phyloP scores from a whole-genome alignment of 2,797 vertebrate species.

The Lutra lutra region DNA sequence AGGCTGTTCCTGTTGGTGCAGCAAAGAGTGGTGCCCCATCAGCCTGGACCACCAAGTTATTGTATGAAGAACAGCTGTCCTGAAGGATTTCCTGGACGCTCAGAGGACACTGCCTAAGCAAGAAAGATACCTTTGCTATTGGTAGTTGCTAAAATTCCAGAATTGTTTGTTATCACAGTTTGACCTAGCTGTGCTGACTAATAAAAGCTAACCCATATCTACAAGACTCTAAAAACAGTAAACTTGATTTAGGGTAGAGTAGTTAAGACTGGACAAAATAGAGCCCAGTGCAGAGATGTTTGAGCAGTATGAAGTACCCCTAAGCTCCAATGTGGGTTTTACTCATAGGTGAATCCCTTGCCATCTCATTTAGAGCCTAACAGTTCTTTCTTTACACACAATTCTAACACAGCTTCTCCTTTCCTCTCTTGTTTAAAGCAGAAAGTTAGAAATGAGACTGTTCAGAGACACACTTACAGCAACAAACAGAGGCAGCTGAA shows the following conservation, averaged over 20 bases:
- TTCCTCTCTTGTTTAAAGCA: slow-evolving; percentile 21
- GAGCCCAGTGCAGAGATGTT: not conserved
- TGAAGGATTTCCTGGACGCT: not conserved
- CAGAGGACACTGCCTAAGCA: not conserved
- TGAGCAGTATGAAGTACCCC: not conserved
- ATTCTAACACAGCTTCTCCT: not conserved
- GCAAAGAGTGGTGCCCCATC: not conserved
- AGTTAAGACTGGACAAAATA: not conserved
- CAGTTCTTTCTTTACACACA: not conserved
- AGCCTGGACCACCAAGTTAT: no score
- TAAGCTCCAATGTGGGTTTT: not conserved
- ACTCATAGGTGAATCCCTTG: not conserved
- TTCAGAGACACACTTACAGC: not conserved
- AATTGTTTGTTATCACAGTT: not conserved
- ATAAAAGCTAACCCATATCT: not conserved
- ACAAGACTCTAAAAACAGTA: not conserved
- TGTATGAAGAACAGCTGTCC: not conserved
- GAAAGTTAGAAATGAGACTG: not conserved
- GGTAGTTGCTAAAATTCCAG: not conserved
- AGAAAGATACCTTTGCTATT: not conserved
- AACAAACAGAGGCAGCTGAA: not conserved
- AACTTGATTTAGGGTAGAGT: not conserved
- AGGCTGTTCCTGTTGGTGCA: not conserved
- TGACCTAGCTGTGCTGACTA: not conserved
- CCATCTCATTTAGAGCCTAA: not conserved